Evolutionary conservation across 2,797 vertebrate genomes (phyloP).

Genomic region (Trematomus bernacchii): DNA sequence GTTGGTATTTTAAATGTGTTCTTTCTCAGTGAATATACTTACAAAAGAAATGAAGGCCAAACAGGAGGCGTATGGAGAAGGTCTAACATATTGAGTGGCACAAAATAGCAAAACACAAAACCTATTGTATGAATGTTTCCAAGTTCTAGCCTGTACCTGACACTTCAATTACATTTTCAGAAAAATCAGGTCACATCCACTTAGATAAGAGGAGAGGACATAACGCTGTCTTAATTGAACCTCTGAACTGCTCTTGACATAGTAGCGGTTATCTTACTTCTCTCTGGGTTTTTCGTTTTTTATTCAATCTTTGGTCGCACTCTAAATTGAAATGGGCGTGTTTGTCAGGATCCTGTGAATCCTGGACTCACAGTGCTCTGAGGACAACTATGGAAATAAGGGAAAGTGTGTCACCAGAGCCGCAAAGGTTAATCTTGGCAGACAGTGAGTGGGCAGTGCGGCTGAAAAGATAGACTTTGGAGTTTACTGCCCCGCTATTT

Average conservation of each 20-base stretch:
- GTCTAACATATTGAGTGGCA: neutral
- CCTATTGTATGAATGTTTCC: conserved; percentile 1
- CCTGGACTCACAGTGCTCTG: conserved; percentile 32
- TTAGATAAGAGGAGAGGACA: conserved; percentile 6
- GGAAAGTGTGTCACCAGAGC: conserved; percentile 70
- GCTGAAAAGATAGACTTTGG: conserved; percentile 76
- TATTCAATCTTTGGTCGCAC: conserved; percentile 4
- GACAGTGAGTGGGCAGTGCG: conserved; percentile 76
- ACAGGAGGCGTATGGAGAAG: neutral
- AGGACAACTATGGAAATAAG: conserved; percentile 77
- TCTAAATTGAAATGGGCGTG: conserved; percentile 45
- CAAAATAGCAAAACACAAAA: neutral
- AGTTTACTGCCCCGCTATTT: conserved; percentile 79
- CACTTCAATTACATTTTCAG: neutral
- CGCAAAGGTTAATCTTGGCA: conserved; percentile 81
- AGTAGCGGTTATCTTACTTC: conserved; percentile 18
- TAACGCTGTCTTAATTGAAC: conserved; percentile 45
- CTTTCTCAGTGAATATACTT: neutral
- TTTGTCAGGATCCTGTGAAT: conserved; percentile 57
- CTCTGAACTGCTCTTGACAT: conserved; percentile 28
- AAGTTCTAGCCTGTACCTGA: conserved; percentile 26
- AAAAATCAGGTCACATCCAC: conserved; percentile 9
- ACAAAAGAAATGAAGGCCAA: neutral
- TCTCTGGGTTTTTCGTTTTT: conserved; percentile 2
- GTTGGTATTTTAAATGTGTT: neutral